Base-by-base conservation (phyloP, 2,113 vertebrate species). In the Amphilophus citrinellus region DNA sequence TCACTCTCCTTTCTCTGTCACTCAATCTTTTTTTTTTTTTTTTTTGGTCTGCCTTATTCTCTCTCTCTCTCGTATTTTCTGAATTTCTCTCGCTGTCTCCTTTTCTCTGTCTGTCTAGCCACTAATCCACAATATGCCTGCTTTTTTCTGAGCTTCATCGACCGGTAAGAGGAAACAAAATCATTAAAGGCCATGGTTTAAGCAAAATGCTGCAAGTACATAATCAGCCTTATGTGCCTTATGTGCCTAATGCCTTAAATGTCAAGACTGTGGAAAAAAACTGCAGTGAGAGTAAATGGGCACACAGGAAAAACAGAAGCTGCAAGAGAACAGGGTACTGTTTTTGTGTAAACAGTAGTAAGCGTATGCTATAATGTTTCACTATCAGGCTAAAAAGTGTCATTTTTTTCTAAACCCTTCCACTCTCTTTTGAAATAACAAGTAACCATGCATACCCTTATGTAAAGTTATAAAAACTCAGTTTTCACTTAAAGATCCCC, bases 1-100 rank as follows among this genome's bases (percentile, higher is more conserved):
- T 93, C 84, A 59, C 71, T 75, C n/a, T 76, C 56, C 39, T 61
- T 32, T 89, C 50, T 47, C 89, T 65, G 85, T 89, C 88, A 84
- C 80, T 84, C 85, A 65, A 27, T 89, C 73, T 82, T 61, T 50
- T 89, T 76, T 83, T 13, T 37, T 37, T 37, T 9, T 35, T 32
- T 32, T 32, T 32, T 32, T 5, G 6, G 27, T 62, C 35, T 86
- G 94, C 94, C 93, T 96, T 92, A 94, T 92, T 93, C 92, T 96
- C 95, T 80, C 37, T 27, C 35, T 24, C 35, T 20, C 42, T 53
- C 6, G 30, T 20, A 22, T 79, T 87, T 80, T 84, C 75, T 62
- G 65, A 24, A 2, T 86, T 87, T 84, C 66, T 76, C 20, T 60
- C 56, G 5, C 58, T 66, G 15, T 89, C 66, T 22, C 87, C 18